Base-by-base conservation (phyloP, 2,113 vertebrate genomes). In the Australoheros scitulus region DNA sequence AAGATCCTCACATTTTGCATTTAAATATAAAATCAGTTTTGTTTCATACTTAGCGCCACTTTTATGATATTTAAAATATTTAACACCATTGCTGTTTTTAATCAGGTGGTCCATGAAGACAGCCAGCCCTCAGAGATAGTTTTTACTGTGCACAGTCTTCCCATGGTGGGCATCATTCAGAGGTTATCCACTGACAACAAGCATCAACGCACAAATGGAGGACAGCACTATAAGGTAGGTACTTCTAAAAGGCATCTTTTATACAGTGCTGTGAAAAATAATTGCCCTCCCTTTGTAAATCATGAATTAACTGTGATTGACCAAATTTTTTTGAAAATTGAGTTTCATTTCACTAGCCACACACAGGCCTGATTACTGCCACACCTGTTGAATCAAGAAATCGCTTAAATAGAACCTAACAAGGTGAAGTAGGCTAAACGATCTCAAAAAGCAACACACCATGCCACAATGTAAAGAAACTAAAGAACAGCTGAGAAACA, bases 81-180 rank as follows among this genome's bases (percentile, higher is more conserved):
- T 15, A 50, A 50, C 11, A 2, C 47, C 47, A 11, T 57, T 7
- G 11, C 20, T 76, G 34, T 24, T 64, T 60, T 68, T 86, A 88
- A 93, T 41, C 87, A 99, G 97, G 96, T 97, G 75, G 60, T 93
- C 80, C 96, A 96, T 83, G 94, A 96, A 81, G 95, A 95, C 84
- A 96, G 88, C 89, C 84, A 91, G 76, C 93, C 97, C 2, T 94
- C 93, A 61, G 96, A 97, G 84, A 95, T 97, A 50, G 38, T 94
- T 24, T 97, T 96, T 81, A 92, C 88, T 1, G 77, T 98, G 56
- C 93, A 89, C 76, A 89, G 77, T n/a, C 86, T 84, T 63, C 96
- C 97, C 7, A 24, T 74, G 8, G 81, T 95, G 1, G 97, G 97
- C 50, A 91, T 95, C 70, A 92, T 98, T 83, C 77, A 80, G 56